Evolutionary conservation across 53 echinoderm and acorn worm species (phyloP).

Genomic region (Luidia sarsii): DNA sequence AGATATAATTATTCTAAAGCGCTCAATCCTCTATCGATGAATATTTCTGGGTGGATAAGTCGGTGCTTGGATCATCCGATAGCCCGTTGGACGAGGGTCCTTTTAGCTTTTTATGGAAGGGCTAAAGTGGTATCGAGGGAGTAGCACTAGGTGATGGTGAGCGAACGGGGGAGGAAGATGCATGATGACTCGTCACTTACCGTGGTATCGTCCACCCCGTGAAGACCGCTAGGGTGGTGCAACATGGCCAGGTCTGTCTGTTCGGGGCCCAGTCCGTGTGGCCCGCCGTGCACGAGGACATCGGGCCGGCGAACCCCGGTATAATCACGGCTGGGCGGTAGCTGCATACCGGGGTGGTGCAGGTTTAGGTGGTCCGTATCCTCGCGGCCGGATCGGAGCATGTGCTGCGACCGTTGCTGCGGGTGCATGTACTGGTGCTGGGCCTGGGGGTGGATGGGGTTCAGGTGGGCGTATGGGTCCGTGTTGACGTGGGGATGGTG

Average conservation of each 20-base stretch:
- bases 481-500: slow-evolving; percentile 98
- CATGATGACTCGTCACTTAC: too few species aligned
- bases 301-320: slow-evolving; percentile 95
- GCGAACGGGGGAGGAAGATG: too few species aligned
- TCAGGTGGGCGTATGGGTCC: slow-evolving; percentile 97
- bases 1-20: too few species aligned
- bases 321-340: slow-evolving; percentile 94
- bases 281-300: slow-evolving; percentile 94
- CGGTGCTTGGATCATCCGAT: too few species aligned
- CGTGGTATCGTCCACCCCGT: slow-evolving; percentile 94
- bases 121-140: too few species aligned
- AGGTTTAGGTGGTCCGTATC: slow-evolving; percentile 88
- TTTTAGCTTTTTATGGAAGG: too few species aligned
- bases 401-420: slow-evolving; percentile 92
- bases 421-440: slow-evolving; percentile 97
- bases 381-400: slow-evolving; percentile 77
- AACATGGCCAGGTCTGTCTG: slow-evolving; percentile 95
- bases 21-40: too few species aligned
- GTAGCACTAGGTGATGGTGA: too few species aligned
- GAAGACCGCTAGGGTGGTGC: slow-evolving; percentile 82
- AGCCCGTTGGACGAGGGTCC: too few species aligned
- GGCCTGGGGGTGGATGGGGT: slow-evolving; percentile 96
- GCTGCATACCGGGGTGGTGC: slow-evolving; percentile 97
- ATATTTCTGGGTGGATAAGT: too few species aligned
- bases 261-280: slow-evolving; percentile 90